Conservation (phyloP, 2,888 invertebrate species). For the Exephanes ischioxanthus region DNA sequence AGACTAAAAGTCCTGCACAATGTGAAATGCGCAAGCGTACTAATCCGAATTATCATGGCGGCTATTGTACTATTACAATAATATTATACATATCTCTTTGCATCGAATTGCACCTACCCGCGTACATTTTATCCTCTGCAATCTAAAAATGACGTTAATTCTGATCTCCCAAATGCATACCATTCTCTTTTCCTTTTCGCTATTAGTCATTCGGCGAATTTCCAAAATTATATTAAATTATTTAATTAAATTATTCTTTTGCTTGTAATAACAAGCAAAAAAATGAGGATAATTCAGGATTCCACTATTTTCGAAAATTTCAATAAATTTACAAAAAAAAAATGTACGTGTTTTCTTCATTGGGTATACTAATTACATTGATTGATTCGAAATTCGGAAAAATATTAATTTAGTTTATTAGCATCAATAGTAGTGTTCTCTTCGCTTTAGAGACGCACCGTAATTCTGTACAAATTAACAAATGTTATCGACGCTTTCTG, state of each 20-base stretch:
- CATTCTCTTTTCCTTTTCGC: conserved; percentile 7
- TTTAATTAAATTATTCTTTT: too few species aligned
- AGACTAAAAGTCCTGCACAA: conserved; percentile 69
- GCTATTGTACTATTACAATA: conserved; percentile 34
- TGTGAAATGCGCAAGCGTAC: conserved; percentile 24
- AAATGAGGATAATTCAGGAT: neutral
- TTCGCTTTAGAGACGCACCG: conserved; percentile 20
- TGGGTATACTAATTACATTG: conserved; percentile 45
- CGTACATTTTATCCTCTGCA: neutral
- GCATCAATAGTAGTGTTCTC: conserved; percentile 18
- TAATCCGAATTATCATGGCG: conserved; percentile 43
- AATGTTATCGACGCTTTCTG: conserved; percentile 20
- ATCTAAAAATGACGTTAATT: conserved; percentile 1
- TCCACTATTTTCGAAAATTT: neutral
- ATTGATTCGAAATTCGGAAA: conserved; percentile 37
- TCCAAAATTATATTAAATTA: neutral
- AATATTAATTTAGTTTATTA: conserved; percentile 31
- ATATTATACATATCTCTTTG: conserved; percentile 18
- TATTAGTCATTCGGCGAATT: neutral
- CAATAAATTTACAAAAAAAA: conserved; percentile 12
- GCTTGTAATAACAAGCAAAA: neutral
- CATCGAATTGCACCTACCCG: conserved; percentile 20
- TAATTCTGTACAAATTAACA: conserved; percentile 47
- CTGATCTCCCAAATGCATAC: conserved; percentile 34
- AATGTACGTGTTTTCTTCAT: conserved; percentile 34